A percentile compares a stretch with the other conserved stretches of the same genome.
Evolutionary conservation across 2,113 vertebrate species (phyloP).

Genomic region (Oncorhynchus nerka): DNA sequence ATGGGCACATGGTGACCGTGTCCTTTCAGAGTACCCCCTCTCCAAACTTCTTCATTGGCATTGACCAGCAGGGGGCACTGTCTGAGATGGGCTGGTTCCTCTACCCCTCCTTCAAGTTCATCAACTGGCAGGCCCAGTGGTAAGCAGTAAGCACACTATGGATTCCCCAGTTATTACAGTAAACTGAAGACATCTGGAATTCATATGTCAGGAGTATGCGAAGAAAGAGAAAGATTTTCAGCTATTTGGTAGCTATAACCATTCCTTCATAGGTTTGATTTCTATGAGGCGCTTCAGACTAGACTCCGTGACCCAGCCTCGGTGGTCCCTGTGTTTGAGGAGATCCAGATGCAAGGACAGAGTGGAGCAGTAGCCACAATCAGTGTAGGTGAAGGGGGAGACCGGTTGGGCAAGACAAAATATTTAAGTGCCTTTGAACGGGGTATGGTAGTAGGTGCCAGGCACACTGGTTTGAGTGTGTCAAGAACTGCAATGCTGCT

Average conservation of each 20-base stretch:
- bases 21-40: constrained; percentile 74
- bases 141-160: constrained; percentile 30
- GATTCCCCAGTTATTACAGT: neutral
- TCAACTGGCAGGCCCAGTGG: constrained; percentile 81
- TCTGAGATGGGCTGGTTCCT: constrained; percentile 76
- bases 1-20: constrained; percentile 59
- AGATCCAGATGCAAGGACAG: constrained; percentile 70
- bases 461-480: no score
- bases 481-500: no score
- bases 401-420: no score
- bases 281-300: constrained; percentile 53
- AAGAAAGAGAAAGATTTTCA: no score
- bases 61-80: constrained; percentile 72
- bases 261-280: constrained; percentile 69
- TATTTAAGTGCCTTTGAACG: no score
- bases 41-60: constrained; percentile 69
- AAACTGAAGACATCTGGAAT: neutral
- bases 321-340: constrained; percentile 68
- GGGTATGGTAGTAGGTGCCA: no score
- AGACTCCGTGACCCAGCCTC: constrained; percentile 57
- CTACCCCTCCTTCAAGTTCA: constrained; percentile 73
- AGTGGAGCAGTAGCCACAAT: constrained; percentile 61
- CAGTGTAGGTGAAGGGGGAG: constrained; percentile 58
- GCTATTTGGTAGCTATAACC: neutral
- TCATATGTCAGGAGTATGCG: neutral